Evolutionary conservation across 1,140 invertebrate genomes (phyloP), one percentile per base, ranked within the genome.

Genomic region (Pseudomyrmex concolor): DNA sequence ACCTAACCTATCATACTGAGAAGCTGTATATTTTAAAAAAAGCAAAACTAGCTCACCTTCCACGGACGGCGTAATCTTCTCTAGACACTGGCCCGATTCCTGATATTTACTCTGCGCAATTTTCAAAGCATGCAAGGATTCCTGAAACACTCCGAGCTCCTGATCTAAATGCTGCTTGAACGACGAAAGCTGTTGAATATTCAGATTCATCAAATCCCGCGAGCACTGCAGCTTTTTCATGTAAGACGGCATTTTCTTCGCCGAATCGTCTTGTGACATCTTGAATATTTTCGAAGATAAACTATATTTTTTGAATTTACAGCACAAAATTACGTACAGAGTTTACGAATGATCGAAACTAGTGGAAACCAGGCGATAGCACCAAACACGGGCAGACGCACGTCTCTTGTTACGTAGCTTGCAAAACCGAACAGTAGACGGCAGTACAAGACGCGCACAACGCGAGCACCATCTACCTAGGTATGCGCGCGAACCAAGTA

Each of bases 21-120:
- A 48, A 63, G 10, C 3, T 2, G 1, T 9, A 64, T 10, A 76
- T 12, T 13, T 13, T 8, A 57, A 0, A 1, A 5, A 19, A 7
- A 2, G 2, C 9, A 15, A 8, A 9, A 13, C 51, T 0, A 72
- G n/a, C 63, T 85, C 87, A 89, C 97, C 97, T 92, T 97, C 95
- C 48, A 95, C 95, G 22, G 96, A 95, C 2, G 96, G 95, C 68
- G 95, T 96, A 64, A 99, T 95, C 94, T 97, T 97, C 85, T 98
- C 96, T 45, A 99, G 95, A 92, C 97, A 97, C 90, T 97, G 96
- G 57, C 96, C 97, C 2, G 98, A 98, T 89, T 98, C 97, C 77
- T 96, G 95, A 94, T 98, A 99, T 94, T 98, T 99, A 12, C 95
- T 95, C 94, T 99, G 98, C 7, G 98, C 98, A 87, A 97, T 95